These are phyloP conservation scores for Sciurus carolinensis DNA, from an alignment of 2,797 vertebrate species.

Conservation along the genomic window DNA sequence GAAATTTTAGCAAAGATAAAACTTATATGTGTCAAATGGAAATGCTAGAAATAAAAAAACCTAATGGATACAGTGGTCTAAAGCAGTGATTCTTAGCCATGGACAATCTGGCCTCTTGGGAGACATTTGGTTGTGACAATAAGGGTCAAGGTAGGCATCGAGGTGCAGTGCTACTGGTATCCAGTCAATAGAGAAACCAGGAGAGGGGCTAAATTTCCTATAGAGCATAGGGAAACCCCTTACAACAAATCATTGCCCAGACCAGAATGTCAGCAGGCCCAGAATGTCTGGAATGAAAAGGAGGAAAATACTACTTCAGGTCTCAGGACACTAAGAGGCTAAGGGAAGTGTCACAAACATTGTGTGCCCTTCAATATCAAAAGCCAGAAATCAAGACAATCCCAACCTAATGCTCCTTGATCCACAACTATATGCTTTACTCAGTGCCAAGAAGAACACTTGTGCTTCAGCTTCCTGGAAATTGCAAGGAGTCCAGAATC, in stretches of 20 bases:
- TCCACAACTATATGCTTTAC: not conserved
- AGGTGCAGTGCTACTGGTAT: not conserved
- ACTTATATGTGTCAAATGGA: not conserved
- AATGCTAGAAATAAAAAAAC: constrained; percentile 41
- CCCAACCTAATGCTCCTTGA: not conserved
- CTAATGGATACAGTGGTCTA: not conserved
- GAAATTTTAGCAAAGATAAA: constrained; percentile 7
- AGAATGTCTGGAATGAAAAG: not conserved
- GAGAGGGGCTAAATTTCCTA: not conserved
- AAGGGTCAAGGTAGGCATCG: not conserved
- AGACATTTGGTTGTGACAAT: not conserved
- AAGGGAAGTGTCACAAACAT: not conserved
- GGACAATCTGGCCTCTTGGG: not conserved
- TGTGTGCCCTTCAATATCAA: not conserved
- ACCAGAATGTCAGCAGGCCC: not conserved
- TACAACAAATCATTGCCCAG: not conserved
- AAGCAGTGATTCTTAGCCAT: not conserved
- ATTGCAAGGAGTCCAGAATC: not conserved
- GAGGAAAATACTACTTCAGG: not conserved
- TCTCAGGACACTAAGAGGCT: not conserved
- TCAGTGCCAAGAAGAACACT: not conserved
- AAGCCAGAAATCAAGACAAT: not conserved
- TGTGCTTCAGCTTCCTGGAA: not conserved
- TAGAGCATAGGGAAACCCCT: not conserved
- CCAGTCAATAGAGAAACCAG: not conserved